Percentiles rank a stretch among this genome's conserved stretches.
These are phyloP conservation scores for Boleophthalmus pectinirostris DNA, from an alignment of 2,113 vertebrate species.

Conservation along the genomic window DNA sequence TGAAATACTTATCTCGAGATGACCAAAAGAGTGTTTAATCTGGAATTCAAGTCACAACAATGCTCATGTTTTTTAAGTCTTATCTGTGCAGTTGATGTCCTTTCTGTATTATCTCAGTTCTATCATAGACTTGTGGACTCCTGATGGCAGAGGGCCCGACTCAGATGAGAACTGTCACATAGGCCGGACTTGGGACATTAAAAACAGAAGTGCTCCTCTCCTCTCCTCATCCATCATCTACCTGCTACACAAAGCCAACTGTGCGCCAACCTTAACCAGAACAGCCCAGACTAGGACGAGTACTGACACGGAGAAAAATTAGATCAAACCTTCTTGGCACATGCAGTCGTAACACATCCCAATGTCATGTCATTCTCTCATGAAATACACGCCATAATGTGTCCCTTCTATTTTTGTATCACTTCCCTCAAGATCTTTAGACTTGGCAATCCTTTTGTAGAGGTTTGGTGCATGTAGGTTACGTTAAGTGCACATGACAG, in stretches of 20 bases:
- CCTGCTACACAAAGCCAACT: conserved; percentile 27
- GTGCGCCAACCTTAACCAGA: conserved; percentile 49
- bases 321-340: conserved; percentile 48
- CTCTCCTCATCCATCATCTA: conserved; percentile 74
- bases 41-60: no score
- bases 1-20: no score
- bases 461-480: conserved; percentile 15
- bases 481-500: background rate
- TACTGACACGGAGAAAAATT: conserved; percentile 76
- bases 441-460: conserved; percentile 4
- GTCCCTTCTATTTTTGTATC: conserved; percentile 39
- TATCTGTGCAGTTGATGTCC: background rate
- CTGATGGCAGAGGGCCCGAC: conserved; percentile 26
- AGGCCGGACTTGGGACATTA: conserved; percentile 57
- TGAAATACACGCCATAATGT: conserved; percentile 23
- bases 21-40: no score
- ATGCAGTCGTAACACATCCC: conserved; percentile 51
- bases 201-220: conserved; percentile 51
- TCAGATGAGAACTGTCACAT: conserved; percentile 58
- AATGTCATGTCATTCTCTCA: conserved; percentile 65
- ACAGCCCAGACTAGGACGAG: conserved; percentile 61
- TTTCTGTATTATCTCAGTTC: background rate
- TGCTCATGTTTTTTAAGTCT: background rate
- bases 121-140: background rate
- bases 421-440: conserved; percentile 23